Base-by-base conservation (phyloP, 2,113 vertebrate species). In the Microtus pennsylvanicus region DNA sequence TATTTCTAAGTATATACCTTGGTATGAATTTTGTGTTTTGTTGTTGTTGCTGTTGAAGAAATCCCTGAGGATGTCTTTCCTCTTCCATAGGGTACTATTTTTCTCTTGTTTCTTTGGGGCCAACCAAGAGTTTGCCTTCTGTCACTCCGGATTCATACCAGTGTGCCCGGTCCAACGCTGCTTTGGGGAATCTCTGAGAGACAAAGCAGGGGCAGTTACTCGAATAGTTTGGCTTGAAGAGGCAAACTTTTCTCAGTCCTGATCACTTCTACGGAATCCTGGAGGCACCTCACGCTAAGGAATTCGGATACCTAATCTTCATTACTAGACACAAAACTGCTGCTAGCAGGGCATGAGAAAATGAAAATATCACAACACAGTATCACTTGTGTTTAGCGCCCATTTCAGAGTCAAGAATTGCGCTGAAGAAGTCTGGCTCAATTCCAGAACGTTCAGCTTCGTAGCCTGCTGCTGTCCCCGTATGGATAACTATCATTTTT, bases 401-500 rank as follows among this genome's bases (percentile, higher is more conserved):
- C 70, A 6, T 91, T n/a, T 81, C 82, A 69, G 45, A 89, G 67
- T 50, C 75, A 91, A 70, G 50, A 85, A 16, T 14, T 47, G 87
- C 30, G 9, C 70, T 72, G n/a, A 74, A 87, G 58, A 38, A 58
- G 42, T 67, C 90, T 75, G 88, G 63, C 72, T 92, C 77, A 58
- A 14, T 87, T 77, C 61, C 63, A 90, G 11, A 94, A 45, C 30
- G 2, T 90, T 96, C 1, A 0, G 52, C 50, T 89, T 92, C 69
- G 93, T 50, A 89, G 78, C n/a, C 30, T 87, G 22, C 30, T 78
- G 22, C 38, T 76, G 88, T 86, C 76, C 21, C 52, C 30, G 0
- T 90, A 69, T 87, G 47, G 45, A 55, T 92, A 94, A 96, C 93
- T 94, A 94, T 19, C 30, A 83, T 75, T 96, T 95, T 93, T 96